A percentile compares a stretch with the other conserved stretches of the same genome.
Evolutionary conservation across 2,113 vertebrate species (phyloP).

Genomic region (Hirundichthys speculiger): DNA sequence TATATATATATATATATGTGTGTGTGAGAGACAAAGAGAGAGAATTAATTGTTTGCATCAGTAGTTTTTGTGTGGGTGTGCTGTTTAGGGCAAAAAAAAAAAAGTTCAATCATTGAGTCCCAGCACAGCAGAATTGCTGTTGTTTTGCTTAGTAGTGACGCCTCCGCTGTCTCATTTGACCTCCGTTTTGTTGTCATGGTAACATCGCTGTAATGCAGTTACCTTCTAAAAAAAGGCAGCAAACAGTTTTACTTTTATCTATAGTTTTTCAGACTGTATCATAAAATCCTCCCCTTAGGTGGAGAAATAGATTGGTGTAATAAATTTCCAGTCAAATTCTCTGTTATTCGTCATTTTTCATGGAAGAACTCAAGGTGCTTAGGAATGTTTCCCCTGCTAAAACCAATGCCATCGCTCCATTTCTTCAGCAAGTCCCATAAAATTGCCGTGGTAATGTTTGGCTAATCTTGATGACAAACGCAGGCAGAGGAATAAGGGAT

Average conservation of each 20-base stretch:
- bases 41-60: too few relatives aligned
- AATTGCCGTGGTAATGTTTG: too few relatives aligned
- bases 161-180: constrained; percentile 7
- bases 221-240: constrained; percentile 3
- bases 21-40: too few relatives aligned
- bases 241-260: not conserved
- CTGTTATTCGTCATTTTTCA: too few relatives aligned
- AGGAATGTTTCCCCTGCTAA: too few relatives aligned
- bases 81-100: not conserved
- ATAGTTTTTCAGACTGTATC: not conserved
- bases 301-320: not conserved
- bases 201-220: constrained; percentile 11
- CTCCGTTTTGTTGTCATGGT: constrained; percentile 2
- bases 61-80: not conserved
- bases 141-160: constrained; percentile 4
- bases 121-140: not conserved
- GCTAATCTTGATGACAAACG: too few relatives aligned
- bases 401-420: too few relatives aligned
- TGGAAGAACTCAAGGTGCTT: too few relatives aligned
- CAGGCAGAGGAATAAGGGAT: too few relatives aligned
- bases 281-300: too few relatives aligned
- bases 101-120: not conserved
- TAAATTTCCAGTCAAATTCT: not conserved
- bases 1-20: not conserved
- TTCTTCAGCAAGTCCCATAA: too few relatives aligned